These are phyloP conservation scores for Rhyacophila evoluta DNA, from an alignment of 2,888 invertebrate genomes.

Conservation along the genomic window DNA sequence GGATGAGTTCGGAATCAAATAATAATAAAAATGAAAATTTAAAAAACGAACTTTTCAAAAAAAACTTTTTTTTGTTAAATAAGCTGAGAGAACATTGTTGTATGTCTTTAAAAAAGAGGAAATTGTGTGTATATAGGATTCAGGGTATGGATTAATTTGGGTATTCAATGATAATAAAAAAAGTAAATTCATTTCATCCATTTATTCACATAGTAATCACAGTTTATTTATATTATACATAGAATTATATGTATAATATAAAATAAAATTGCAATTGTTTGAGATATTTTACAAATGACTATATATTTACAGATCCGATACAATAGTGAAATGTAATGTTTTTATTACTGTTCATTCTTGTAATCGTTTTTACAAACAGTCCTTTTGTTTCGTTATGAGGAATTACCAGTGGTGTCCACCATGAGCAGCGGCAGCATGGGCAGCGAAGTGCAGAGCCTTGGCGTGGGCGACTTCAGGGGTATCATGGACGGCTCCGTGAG, in stretches of 20 bases:
- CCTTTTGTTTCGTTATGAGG: not conserved
- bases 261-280: not conserved
- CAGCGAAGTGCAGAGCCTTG: conserved; percentile 68
- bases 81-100: too few relatives aligned
- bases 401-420: conserved; percentile 51
- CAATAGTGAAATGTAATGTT: not conserved
- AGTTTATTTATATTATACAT: not conserved
- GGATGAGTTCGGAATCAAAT: too few relatives aligned
- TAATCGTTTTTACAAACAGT: not conserved
- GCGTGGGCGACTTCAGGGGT: conserved; percentile 74
- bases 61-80: too few relatives aligned
- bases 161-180: not conserved
- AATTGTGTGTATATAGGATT: too few relatives aligned
- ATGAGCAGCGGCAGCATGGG: conserved; percentile 53
- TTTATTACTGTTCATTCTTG: not conserved
- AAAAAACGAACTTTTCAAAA: too few relatives aligned
- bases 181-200: not conserved
- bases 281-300: not conserved
- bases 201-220: not conserved
- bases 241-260: not conserved
- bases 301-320: not conserved
- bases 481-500: conserved; percentile 70
- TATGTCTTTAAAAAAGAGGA: too few relatives aligned
- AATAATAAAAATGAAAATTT: too few relatives aligned
- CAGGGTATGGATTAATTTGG: too few relatives aligned